Evolutionary conservation across 2,113 vertebrate species (phyloP).

Genomic region (Leiothrix lutea): DNA sequence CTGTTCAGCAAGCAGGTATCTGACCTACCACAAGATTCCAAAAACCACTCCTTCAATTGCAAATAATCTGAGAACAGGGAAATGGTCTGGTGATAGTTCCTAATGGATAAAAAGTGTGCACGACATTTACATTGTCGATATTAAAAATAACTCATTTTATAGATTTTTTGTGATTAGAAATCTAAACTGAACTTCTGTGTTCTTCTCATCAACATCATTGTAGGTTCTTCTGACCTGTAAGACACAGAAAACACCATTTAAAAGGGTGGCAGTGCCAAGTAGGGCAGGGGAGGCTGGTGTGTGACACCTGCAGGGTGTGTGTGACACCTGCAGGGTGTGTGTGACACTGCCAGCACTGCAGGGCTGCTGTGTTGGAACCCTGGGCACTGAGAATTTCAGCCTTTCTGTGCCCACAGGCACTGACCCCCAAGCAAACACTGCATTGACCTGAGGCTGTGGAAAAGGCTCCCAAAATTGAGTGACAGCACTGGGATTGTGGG

Average conservation of each 20-base stretch:
- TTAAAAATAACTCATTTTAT: background rate
- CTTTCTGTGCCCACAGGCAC: no score
- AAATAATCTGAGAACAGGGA: background rate
- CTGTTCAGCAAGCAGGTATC: background rate
- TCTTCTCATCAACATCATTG: slow-evolving; percentile 13
- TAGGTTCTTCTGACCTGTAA: slow-evolving; percentile 64
- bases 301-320: background rate
- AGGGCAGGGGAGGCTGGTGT: background rate
- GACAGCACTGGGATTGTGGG: no score
- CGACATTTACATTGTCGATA: background rate
- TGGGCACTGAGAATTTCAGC: no score
- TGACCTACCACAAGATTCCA: background rate
- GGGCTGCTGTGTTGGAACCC: no score
- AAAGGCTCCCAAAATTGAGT: no score
- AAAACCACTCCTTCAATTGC: background rate
- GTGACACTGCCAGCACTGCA: background rate
- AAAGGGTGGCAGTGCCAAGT: background rate
- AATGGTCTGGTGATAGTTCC: background rate
- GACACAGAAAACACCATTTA: background rate
- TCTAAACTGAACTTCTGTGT: background rate
- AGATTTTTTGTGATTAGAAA: background rate
- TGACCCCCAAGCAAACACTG: no score
- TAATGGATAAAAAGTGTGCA: background rate
- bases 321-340: background rate
- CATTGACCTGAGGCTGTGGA: no score